Base-by-base conservation (phyloP, 2,797 vertebrate species). In the Mus minutoides region DNA sequence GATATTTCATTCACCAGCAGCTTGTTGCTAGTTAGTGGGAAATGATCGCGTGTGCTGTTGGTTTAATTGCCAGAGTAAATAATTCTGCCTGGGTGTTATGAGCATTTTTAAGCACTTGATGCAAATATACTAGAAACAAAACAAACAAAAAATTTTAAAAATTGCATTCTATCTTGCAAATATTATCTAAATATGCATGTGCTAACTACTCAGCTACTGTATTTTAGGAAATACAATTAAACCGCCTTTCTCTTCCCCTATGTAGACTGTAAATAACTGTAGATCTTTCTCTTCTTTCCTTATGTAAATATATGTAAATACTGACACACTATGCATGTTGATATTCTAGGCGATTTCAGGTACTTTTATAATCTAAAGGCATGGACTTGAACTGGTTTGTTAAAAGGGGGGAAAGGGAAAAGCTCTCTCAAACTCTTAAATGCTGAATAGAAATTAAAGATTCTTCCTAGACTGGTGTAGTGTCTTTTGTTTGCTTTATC, bases 261-360 rank as follows among this genome's bases (percentile, higher is more conserved):
- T 97, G 98, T 98, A 99, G 98, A 99, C 98, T 99, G 99, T 99
- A 99, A 99, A 99, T 99, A 99, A 98, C 98, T 98, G 98, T 99
- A 99, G 98, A 98, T 98, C 98, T 98, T 97, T 97, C 98, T 99
- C 98, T 99, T 99, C 98, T 98, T 98, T 98, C 98, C 97, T 94
- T 98, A 96, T 99, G 99, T 99, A 99, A 99, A 99, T 99, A 99
- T 97, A 98, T 99, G 99, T 99, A 99, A 99, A 99, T 99, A 99
- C 97, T 98, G 98, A 99, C 99, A 98, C 98, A 98, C 99, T 99
- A 99, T 99, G 99, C 99, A 99, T 99, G 99, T 98, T 99, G 98
- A 99, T 98, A 99, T 98, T 99, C 99, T 99, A 99, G 98, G 99
- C 99, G 98, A 99, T 99, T 99, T 99, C 99, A 99, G 99, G 99